Percentiles rank a stretch among this genome's conserved stretches.
Conservation (phyloP, 2,797 vertebrate genomes). For the Serranus cabrilla region DNA sequence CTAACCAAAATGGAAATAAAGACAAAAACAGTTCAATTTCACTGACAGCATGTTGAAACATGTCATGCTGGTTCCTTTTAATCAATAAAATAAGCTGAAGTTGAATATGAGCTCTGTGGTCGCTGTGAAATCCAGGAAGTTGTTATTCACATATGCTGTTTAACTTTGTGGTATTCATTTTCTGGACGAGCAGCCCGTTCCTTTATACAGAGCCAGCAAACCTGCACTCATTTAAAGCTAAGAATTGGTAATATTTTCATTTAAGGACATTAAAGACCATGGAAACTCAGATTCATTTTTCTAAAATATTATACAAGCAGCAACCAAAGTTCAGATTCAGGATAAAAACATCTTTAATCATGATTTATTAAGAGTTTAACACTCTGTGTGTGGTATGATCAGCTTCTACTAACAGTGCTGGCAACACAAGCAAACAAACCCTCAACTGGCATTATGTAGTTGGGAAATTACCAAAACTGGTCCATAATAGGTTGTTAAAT, state of each 20-base stretch:
- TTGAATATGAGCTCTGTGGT: constrained; percentile 57
- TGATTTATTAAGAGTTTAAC: constrained; percentile 4
- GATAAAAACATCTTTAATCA: not conserved
- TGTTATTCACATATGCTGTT: constrained; percentile 57
- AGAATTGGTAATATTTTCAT: constrained; percentile 25
- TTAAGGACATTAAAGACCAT: not conserved
- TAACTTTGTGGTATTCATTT: constrained; percentile 46
- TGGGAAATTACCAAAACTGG: no score
- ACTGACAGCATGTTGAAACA: constrained; percentile 45
- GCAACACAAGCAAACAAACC: not conserved
- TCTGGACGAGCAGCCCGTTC: constrained; percentile 39
- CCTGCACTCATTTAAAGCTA: constrained; percentile 37
- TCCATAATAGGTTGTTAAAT: no score
- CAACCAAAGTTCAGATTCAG: not conserved
- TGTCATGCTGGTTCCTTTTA: constrained; percentile 51
- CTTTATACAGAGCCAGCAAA: constrained; percentile 31
- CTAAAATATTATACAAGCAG: not conserved
- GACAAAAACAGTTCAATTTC: constrained; percentile 37
- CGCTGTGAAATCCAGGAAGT: constrained; percentile 59
- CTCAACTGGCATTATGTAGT: not conserved
- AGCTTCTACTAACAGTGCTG: not conserved
- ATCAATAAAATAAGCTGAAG: constrained; percentile 57
- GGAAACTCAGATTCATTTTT: constrained; percentile 13
- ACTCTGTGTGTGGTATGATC: constrained; percentile 7
- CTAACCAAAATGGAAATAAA: constrained; percentile 38